Percentiles rank a stretch among this genome's conserved stretches.
Evolutionary conservation across 1,140 invertebrate species (phyloP).

Genomic region (Caenorhabditis tropicalis): DNA sequence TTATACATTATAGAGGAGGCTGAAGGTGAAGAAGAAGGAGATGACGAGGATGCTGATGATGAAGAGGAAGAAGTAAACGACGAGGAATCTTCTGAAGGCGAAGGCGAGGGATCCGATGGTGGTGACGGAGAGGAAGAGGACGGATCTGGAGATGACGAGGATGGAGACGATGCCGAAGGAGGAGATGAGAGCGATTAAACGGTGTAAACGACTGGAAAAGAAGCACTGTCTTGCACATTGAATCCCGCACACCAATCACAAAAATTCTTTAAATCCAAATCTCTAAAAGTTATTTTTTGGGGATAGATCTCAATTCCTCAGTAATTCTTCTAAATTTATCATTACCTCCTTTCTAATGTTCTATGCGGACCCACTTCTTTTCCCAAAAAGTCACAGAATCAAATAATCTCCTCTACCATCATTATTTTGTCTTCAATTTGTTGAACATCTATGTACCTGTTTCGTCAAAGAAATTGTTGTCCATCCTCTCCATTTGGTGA

Average conservation of each 20-base stretch:
- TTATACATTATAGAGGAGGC: not conserved
- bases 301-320: constrained; percentile 43
- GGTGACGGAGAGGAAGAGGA: constrained; percentile 29
- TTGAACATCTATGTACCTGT: constrained; percentile 44
- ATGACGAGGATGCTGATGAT: constrained; percentile 49
- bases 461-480: constrained; percentile 33
- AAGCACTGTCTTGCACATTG: not conserved
- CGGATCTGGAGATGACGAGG: constrained; percentile 48
- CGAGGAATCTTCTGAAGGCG: constrained; percentile 47
- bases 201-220: not conserved
- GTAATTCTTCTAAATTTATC: not conserved
- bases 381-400: constrained; percentile 35
- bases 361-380: constrained; percentile 12
- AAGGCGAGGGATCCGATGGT: constrained; percentile 43
- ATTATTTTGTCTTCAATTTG: not conserved
- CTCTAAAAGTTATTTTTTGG: constrained; percentile 35
- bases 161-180: constrained; percentile 47
- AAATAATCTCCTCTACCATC: not conserved
- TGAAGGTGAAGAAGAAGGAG: constrained; percentile 49
- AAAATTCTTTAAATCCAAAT: constrained; percentile 34
- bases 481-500: not conserved
- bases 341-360: not conserved
- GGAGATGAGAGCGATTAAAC: constrained; percentile 47
- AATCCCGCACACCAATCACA: not conserved
- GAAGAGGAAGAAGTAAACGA: constrained; percentile 32